These are phyloP conservation scores for Argyra leucocephala DNA, from an alignment of 2,888 invertebrate genomes.

Conservation along the genomic window DNA sequence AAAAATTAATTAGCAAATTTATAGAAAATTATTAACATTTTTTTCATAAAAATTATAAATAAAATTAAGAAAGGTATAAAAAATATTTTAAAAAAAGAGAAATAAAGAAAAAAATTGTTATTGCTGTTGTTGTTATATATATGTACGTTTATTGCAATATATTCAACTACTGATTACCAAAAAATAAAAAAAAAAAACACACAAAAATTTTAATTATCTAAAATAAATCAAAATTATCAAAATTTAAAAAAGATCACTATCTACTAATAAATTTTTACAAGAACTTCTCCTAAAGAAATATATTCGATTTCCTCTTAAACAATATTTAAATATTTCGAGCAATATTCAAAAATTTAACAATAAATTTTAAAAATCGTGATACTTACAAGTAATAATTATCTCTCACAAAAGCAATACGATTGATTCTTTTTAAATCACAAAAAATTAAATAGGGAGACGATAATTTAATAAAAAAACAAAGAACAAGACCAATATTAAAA, in stretches of 20 bases:
- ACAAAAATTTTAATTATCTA: not conserved
- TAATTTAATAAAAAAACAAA: no score
- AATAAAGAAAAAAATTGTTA: not conserved
- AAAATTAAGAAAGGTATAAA: not conserved
- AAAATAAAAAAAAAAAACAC: not conserved
- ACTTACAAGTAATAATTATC: no score
- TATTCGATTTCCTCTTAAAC: no score
- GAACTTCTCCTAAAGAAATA: no score
- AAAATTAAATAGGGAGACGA: no score
- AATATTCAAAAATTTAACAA: no score
- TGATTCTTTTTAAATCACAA: no score
- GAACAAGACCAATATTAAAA: no score
- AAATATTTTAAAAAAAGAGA: not conserved
- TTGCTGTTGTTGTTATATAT: conserved; percentile 1
- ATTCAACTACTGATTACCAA: not conserved
- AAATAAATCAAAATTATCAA: not conserved
- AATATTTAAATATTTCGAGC: no score
- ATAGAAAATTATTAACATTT: not conserved
- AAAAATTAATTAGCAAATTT: no score
- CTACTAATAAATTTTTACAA: not conserved
- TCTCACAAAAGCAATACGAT: no score
- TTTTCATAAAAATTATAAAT: not conserved
- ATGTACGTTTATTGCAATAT: not conserved
- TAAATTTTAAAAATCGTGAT: no score
- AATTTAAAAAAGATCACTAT: not conserved